Evolutionary conservation across 2,797 vertebrate species (phyloP), one percentile per base, ranked within the genome.

Genomic region (Falco naumanni): DNA sequence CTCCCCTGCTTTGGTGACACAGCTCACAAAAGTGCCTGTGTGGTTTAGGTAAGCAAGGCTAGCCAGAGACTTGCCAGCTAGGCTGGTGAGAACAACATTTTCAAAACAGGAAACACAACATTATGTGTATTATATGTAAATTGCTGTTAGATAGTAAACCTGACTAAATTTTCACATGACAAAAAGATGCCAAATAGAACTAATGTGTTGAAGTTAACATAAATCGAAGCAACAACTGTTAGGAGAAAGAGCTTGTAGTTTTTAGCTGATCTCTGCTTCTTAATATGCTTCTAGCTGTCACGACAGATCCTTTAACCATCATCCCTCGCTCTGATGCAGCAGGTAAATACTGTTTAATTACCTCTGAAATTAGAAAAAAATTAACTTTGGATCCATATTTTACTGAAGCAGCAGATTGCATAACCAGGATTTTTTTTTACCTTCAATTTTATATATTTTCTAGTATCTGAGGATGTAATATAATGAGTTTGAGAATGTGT

Each of bases 201-300:
- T 92, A 79, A 87, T 69, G 34, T 56, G 33, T 79, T 90, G 83
- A 94, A 93, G 77, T 87, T 84, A 65, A 71, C 1, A 9, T 61
- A 88, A 77, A 34, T 51, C 89, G 90, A 92, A 83, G 34, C 81
- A 89, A 41, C 56, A 94, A 28, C 54, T 20, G 21, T 77, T 71
- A 71, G 65, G 45, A 95, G 77, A 24, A 41, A 53, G 50, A 51
- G 28, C 60, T 92, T 34, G 16, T 26, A 47, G 25, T 29, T 84
- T 89, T 90, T 64, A 92, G 71, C 66, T 96, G 45, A 66, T 76
- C 26, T 90, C n/a, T 90, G 39, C 60, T 92, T 85, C 75, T 93
- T 88, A 72, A 78, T 61, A 8, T 39, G 48, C 45, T 95, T 56
- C 43, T 80, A 59, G 69, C 51, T 92, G 75, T 89, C 54, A 63